A percentile compares a stretch with the other conserved stretches of the same genome.
Conservation (phyloP, 1,140 invertebrate genomes). For the Idris sp. region DNA sequence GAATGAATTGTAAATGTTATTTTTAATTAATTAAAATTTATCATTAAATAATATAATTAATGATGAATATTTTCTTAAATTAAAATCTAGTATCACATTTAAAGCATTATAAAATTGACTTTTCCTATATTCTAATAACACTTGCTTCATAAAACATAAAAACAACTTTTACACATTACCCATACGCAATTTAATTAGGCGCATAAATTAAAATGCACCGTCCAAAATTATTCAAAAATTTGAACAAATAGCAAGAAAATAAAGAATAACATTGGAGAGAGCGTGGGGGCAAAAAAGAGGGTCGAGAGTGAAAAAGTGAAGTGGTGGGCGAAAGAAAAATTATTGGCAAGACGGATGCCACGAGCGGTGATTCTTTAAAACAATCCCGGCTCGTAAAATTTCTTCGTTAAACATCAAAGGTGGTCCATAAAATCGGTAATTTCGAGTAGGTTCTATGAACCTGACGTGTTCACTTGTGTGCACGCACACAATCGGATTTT, state of each 20-base stretch:
- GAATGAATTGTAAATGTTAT: no score
- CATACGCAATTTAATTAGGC: constrained; percentile 42
- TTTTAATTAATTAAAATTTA: no score
- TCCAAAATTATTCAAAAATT: constrained; percentile 55
- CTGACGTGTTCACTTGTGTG: constrained; percentile 48
- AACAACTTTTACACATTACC: constrained; percentile 45
- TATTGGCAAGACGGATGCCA: constrained; percentile 70
- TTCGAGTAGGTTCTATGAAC: constrained; percentile 65
- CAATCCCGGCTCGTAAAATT: constrained; percentile 77
- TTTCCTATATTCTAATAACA: no score
- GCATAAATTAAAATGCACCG: constrained; percentile 47
- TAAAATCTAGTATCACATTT: no score
- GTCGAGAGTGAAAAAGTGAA: constrained; percentile 34
- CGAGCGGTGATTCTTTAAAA: constrained; percentile 72
- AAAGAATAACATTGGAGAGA: constrained; percentile 30
- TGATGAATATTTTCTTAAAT: no score
- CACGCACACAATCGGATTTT: constrained; percentile 25
- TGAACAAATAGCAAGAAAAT: constrained; percentile 47
- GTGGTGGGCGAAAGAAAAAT: constrained; percentile 66
- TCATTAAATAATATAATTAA: no score
- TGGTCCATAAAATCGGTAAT: constrained; percentile 77
- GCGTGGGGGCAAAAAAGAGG: constrained; percentile 23
- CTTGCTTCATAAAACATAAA: no score
- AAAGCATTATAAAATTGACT: no score
- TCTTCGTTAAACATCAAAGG: constrained; percentile 78